These are phyloP conservation scores for Murina feae DNA, from an alignment of 2,113 vertebrate genomes.

Conservation along the genomic window DNA sequence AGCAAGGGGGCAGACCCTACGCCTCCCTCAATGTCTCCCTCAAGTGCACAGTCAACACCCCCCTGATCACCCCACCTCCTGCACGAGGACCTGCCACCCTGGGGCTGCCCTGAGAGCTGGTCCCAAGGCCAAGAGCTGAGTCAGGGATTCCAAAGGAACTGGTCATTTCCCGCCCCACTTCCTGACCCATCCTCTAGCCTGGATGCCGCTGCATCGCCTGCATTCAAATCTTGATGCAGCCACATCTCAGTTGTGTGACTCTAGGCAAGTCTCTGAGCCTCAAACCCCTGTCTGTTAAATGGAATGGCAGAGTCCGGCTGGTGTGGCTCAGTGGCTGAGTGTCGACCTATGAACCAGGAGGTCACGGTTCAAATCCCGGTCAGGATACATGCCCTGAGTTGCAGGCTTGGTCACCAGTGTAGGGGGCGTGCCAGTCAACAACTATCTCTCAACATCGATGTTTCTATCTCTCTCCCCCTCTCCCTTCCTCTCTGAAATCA, in stretches of 20 bases:
- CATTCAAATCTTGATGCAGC: background rate
- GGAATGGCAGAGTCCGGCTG: no score
- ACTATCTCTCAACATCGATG: no score
- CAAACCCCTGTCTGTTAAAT: background rate
- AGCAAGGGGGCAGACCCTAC: background rate
- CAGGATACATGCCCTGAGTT: no score
- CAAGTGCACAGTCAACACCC: background rate
- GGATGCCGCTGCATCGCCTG: background rate
- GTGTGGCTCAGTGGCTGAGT: no score
- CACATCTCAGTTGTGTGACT: background rate
- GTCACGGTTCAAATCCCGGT: no score
- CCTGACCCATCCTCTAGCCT: conserved; percentile 4
- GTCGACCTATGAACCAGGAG: no score
- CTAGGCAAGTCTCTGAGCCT: background rate
- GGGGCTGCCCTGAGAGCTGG: conserved; percentile 16
- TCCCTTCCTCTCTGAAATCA: no score
- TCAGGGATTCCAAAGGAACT: conserved; percentile 74
- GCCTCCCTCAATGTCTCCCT: background rate
- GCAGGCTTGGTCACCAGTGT: no score
- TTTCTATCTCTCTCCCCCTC: no score
- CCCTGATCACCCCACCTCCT: background rate
- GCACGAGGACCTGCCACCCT: background rate
- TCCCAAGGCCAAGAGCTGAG: conserved; percentile 59
- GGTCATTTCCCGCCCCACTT: conserved; percentile 61
- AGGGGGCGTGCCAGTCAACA: no score